Conservation (phyloP, 2,888 invertebrate genomes). For the Chymomyza procnemis region DNA sequence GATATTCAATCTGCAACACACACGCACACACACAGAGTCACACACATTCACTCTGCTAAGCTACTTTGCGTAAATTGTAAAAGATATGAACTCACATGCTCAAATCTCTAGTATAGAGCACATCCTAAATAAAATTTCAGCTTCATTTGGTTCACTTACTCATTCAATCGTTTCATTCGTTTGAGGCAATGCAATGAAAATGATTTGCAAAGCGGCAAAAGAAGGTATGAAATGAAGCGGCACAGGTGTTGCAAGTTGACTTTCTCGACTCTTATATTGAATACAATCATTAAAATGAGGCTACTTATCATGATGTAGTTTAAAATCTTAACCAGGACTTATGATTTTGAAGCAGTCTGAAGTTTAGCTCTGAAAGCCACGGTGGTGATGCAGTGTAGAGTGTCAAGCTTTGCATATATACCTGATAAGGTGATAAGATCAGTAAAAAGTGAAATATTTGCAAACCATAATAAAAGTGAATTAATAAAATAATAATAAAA, state of each 20-base stretch:
- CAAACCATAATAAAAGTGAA: too few species aligned
- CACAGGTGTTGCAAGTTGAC: background rate
- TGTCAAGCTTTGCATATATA: too few species aligned
- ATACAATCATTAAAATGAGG: too few species aligned
- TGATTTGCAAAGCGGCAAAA: background rate
- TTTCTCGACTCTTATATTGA: too few species aligned
- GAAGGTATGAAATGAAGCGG: background rate
- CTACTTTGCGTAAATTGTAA: background rate
- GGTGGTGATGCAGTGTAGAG: too few species aligned
- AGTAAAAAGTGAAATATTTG: too few species aligned
- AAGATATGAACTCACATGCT: background rate
- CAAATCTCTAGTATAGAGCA: background rate
- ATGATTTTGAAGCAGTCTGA: too few species aligned
- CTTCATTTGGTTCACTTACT: background rate
- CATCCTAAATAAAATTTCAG: background rate
- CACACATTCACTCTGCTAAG: background rate
- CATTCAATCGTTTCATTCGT: background rate
- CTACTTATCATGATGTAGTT: too few species aligned
- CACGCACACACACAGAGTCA: background rate
- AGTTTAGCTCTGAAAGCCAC: too few species aligned
- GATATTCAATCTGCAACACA: background rate
- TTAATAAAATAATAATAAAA: too few species aligned
- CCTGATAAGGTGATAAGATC: too few species aligned
- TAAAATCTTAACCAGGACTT: too few species aligned
- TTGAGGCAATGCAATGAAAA: background rate